These are phyloP conservation scores for Habroteleia sp. DNA, from an alignment of 2,888 invertebrate genomes.

Conservation along the genomic window DNA sequence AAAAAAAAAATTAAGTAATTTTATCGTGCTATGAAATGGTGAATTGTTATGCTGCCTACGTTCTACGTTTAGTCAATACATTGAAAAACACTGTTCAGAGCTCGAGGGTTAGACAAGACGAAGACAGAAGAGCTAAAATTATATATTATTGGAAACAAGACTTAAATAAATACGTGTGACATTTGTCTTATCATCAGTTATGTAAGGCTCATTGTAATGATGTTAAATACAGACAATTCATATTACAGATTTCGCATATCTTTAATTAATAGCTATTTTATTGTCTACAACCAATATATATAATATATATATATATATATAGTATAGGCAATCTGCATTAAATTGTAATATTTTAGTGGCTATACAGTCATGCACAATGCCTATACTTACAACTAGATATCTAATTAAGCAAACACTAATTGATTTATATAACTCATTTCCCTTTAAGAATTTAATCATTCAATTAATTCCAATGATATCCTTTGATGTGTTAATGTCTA, in stretches of 20 bases:
- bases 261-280: constrained; percentile 57
- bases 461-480: constrained; percentile 39
- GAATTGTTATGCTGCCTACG: constrained; percentile 63
- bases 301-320: too few relatives aligned
- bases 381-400: constrained; percentile 61
- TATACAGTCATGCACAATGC: constrained; percentile 60
- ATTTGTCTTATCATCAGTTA: constrained; percentile 58
- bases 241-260: constrained; percentile 53
- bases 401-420: constrained; percentile 59
- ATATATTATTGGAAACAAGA: constrained; percentile 61
- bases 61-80: constrained; percentile 63
- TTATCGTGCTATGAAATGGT: constrained; percentile 61
- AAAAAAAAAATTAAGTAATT: constrained; percentile 50
- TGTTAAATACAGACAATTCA: constrained; percentile 55
- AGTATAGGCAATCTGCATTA: constrained; percentile 62
- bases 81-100: constrained; percentile 64
- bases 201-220: constrained; percentile 54
- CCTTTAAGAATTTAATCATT: constrained; percentile 43
- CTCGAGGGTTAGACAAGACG: constrained; percentile 66
- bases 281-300: constrained; percentile 57
- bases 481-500: constrained; percentile 43
- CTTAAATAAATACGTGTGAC: constrained; percentile 56
- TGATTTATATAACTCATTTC: constrained; percentile 37
- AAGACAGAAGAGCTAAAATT: constrained; percentile 65
- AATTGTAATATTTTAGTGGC: constrained; percentile 36